These are phyloP conservation scores for Calliphora vomitoria DNA, from an alignment of 2,888 invertebrate genomes.

Conservation along the genomic window DNA sequence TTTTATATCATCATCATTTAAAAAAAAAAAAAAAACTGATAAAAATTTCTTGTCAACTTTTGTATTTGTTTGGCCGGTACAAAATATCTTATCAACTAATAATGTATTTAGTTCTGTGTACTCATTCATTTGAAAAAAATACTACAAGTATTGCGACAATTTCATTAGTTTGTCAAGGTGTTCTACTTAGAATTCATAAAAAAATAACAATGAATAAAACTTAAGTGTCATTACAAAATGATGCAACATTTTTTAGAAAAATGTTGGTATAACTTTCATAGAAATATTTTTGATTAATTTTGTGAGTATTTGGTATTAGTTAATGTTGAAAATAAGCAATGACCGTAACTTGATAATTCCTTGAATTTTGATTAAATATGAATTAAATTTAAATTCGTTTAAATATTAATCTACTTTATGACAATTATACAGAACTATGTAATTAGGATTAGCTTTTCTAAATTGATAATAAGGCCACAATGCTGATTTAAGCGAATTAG, in stretches of 20 bases:
- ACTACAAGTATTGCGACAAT: conserved; percentile 23
- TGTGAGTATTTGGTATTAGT: background rate
- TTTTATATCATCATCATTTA: conserved; percentile 10
- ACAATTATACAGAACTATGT: too few relatives aligned
- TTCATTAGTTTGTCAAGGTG: conserved; percentile 14
- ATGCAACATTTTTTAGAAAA: conserved; percentile 9
- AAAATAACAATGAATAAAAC: background rate
- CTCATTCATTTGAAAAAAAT: background rate
- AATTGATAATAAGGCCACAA: too few relatives aligned
- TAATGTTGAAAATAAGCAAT: background rate
- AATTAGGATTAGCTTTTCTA: too few relatives aligned
- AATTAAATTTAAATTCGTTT: too few relatives aligned
- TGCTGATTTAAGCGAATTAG: too few relatives aligned
- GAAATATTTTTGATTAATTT: background rate
- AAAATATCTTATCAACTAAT: conserved; percentile 24
- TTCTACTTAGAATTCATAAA: conserved; percentile 12
- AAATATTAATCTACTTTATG: too few relatives aligned
- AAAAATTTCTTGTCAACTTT: conserved; percentile 2
- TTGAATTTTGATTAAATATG: too few relatives aligned
- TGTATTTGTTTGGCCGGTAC: background rate
- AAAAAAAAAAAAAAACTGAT: background rate
- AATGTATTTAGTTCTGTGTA: background rate
- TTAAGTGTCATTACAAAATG: conserved; percentile 9
- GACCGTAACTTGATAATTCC: background rate
- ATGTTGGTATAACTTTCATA: background rate